Evolutionary conservation across 2,113 vertebrate species (phyloP).

Genomic region (Odocoileus virginianus): DNA sequence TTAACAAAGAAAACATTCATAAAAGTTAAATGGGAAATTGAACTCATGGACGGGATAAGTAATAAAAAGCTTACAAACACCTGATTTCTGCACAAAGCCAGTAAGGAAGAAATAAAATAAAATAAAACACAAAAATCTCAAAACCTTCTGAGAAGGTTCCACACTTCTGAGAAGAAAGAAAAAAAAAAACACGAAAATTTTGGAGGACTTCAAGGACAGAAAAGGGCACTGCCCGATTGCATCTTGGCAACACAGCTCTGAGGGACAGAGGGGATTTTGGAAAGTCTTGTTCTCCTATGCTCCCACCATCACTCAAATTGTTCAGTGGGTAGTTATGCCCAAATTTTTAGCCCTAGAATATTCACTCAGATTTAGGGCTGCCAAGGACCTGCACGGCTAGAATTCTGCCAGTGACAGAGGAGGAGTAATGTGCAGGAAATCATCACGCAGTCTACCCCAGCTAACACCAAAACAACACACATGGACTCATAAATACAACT

Average conservation of each 20-base stretch:
- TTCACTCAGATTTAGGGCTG: background rate
- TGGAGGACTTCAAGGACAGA: background rate
- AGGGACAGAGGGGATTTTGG: too few relatives aligned
- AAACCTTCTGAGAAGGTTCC: background rate
- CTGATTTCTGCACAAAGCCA: conserved; percentile 30
- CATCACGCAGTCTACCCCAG: background rate
- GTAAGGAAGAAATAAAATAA: background rate
- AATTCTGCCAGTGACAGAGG: background rate
- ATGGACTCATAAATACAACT: background rate
- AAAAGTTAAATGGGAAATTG: conserved; percentile 34
- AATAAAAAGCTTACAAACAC: background rate
- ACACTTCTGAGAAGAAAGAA: background rate
- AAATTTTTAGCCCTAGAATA: background rate
- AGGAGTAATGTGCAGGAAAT: background rate
- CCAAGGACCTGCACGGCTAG: background rate
- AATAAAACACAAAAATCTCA: background rate
- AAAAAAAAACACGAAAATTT: background rate
- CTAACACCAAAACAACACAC: background rate
- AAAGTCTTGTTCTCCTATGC: background rate
- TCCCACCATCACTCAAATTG: background rate
- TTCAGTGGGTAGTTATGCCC: background rate
- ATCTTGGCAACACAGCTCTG: background rate
- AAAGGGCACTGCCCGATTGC: background rate
- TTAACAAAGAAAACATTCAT: conserved; percentile 61
- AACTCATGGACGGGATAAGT: background rate